Conservation (phyloP, 2,797 vertebrate genomes). For the Lithobates sylvaticus region DNA sequence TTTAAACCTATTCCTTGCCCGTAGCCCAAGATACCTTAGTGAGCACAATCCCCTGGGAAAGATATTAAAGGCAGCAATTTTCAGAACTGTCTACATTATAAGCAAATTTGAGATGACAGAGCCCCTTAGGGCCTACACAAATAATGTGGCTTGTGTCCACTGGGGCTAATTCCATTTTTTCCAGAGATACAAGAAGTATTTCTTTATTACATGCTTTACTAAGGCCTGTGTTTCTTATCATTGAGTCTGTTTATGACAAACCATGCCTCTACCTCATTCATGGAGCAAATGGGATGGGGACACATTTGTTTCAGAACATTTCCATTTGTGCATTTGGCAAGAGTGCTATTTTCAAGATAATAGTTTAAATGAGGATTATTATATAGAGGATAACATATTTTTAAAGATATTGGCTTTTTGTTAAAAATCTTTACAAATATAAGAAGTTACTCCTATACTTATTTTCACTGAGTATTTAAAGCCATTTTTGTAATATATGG, state of each 20-base stretch:
- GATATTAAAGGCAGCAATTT: conserved; percentile 56
- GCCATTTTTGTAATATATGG: too few relatives aligned
- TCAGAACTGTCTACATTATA: conserved; percentile 52
- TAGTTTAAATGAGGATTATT: not conserved
- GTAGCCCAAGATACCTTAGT: conserved; percentile 53
- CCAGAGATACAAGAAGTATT: conserved; percentile 10
- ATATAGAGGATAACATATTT: not conserved
- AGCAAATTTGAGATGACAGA: conserved; percentile 54
- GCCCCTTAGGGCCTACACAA: conserved; percentile 38
- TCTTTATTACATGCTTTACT: conserved; percentile 28
- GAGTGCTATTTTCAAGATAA: not conserved
- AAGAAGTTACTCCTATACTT: too few relatives aligned
- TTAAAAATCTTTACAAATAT: too few relatives aligned
- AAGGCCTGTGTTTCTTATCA: conserved; percentile 13
- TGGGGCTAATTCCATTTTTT: conserved; percentile 50
- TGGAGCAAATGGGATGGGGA: conserved; percentile 39
- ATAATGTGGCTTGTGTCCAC: conserved; percentile 53
- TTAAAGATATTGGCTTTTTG: too few relatives aligned
- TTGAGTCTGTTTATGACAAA: conserved; percentile 20
- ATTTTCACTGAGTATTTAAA: too few relatives aligned
- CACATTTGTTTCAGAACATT: conserved; percentile 27
- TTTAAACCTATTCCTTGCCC: conserved; percentile 54
- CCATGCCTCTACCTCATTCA: conserved; percentile 8
- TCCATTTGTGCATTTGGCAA: conserved; percentile 7
- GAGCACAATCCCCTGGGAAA: conserved; percentile 45